Evolutionary conservation across 2,797 vertebrate genomes (phyloP).

Genomic region (Centropyge bicolor): DNA sequence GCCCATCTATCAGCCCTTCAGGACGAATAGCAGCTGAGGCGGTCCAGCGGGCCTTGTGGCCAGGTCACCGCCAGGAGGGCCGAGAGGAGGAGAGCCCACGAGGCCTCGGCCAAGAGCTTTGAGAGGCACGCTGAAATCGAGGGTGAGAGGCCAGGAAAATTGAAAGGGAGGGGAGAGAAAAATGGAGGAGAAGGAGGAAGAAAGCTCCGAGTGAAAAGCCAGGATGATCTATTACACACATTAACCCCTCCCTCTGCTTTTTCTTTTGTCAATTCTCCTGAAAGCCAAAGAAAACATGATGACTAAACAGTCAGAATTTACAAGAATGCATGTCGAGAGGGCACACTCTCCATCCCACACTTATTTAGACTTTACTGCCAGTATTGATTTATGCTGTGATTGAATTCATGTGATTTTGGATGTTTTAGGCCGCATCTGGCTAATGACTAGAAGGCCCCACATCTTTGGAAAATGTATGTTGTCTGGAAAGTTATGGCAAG

Average conservation of each 20-base stretch:
- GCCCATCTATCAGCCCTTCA: constrained; percentile 54
- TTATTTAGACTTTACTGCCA: constrained; percentile 56
- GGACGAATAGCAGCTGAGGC: constrained; percentile 49
- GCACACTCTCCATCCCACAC: constrained; percentile 35
- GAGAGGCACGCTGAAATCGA: constrained; percentile 34
- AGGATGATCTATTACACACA: constrained; percentile 65
- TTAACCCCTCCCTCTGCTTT: constrained; percentile 52
- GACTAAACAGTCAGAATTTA: constrained; percentile 46
- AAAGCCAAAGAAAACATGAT: constrained; percentile 64
- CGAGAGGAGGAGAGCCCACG: constrained; percentile 31
- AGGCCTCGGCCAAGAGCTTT: constrained; percentile 36
- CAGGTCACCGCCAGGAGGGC: constrained; percentile 59
- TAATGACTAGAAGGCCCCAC: constrained; percentile 56
- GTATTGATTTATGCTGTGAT: constrained; percentile 59
- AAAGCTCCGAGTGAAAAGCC: constrained; percentile 54
- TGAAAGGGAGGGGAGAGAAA: constrained; percentile 53
- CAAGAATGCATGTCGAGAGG: constrained; percentile 50
- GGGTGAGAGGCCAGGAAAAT: constrained; percentile 66
- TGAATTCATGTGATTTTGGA: constrained; percentile 60
- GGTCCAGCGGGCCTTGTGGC: constrained; percentile 42
- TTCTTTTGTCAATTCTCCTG: constrained; percentile 50
- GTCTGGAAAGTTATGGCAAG: constrained; percentile 68
- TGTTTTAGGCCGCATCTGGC: constrained; percentile 52
- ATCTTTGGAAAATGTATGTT: constrained; percentile 67
- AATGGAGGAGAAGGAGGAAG: constrained; percentile 27